phyloP scores from a whole-genome alignment of 2,888 invertebrate genomes.

The Sminthurinus aureus region DNA sequence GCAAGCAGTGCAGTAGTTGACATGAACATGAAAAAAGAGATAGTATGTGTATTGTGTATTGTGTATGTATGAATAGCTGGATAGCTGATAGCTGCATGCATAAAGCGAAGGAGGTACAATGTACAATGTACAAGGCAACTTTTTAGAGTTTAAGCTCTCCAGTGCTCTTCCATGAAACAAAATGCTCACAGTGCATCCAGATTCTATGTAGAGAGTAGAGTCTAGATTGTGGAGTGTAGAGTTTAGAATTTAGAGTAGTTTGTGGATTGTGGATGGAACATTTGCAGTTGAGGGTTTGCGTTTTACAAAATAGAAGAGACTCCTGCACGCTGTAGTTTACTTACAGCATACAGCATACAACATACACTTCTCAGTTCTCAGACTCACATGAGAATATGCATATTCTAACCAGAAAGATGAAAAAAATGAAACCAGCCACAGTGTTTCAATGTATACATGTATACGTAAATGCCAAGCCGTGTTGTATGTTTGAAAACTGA shows the following conservation, averaged over 20 bases:
- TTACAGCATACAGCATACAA: neutral
- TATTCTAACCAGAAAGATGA: neutral
- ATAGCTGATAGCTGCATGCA: neutral
- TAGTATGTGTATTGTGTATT: too few species aligned
- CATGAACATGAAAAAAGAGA: too few species aligned
- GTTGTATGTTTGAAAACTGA: conserved; percentile 11
- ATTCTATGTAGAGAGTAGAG: too few species aligned
- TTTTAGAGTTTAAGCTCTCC: too few species aligned
- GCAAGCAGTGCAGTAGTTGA: neutral
- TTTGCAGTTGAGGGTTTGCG: neutral
- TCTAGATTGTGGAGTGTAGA: too few species aligned
- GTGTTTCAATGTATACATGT: neutral
- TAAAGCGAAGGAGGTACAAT: neutral
- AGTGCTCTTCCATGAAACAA: too few species aligned
- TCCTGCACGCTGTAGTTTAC: neutral
- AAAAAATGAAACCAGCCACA: neutral
- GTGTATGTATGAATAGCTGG: too few species aligned
- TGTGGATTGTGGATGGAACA: neutral
- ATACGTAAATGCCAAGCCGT: neutral
- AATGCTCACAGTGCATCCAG: too few species aligned
- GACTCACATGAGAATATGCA: neutral
- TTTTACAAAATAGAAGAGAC: neutral
- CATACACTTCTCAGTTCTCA: neutral
- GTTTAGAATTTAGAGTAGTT: neutral
- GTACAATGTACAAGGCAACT: too few species aligned